phyloP scores from a whole-genome alignment of 2,113 vertebrate species.

The Alexandromys fortis region DNA sequence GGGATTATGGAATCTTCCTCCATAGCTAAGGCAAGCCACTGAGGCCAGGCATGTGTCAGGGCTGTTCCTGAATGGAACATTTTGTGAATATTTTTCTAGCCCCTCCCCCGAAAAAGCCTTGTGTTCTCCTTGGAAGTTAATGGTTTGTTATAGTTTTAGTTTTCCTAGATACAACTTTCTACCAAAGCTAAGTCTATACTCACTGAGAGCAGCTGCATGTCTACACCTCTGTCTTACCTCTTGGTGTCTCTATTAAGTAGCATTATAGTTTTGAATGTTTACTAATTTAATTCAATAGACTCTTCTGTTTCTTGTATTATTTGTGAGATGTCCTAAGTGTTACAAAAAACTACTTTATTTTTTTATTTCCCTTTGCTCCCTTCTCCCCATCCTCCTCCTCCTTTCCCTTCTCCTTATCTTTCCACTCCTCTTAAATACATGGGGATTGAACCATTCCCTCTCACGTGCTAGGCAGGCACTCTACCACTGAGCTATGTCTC shows the following conservation, averaged over 20 bases:
- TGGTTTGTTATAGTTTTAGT: background rate
- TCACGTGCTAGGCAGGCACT: background rate
- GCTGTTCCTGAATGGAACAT: background rate
- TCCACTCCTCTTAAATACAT: background rate
- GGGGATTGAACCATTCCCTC: background rate
- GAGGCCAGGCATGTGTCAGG: too few species aligned
- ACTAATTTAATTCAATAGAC: background rate
- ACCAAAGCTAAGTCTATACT: background rate
- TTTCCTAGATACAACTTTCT: background rate
- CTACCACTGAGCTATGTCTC: background rate
- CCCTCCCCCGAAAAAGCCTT: background rate
- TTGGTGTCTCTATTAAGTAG: background rate
- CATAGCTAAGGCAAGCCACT: too few species aligned
- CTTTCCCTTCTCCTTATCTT: fast-evolving
- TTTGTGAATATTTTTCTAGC: constrained; percentile 21
- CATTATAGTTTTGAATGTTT: background rate
- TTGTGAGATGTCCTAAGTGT: background rate
- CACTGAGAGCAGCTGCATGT: background rate
- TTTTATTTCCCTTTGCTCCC: background rate
- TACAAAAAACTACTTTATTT: background rate
- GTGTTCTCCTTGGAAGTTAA: background rate
- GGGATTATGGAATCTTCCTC: too few species aligned
- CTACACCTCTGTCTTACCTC: background rate
- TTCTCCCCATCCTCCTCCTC: background rate
- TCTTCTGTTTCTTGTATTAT: background rate